These are phyloP conservation scores for Grus americana DNA, from an alignment of 2,113 vertebrate species.

Conservation along the genomic window DNA sequence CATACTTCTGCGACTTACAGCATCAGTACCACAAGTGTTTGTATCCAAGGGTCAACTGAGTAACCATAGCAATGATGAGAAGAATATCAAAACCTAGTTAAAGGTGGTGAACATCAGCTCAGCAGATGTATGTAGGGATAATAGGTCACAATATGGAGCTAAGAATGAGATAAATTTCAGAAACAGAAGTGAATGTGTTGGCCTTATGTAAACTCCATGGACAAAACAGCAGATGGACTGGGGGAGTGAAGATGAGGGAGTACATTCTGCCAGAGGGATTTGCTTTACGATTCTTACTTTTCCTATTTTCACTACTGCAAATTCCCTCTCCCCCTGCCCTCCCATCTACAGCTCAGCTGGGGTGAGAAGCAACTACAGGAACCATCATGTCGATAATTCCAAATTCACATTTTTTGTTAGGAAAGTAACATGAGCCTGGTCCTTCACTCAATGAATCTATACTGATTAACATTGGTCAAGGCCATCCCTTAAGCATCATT, in stretches of 20 bases:
- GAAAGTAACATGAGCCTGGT: not conserved
- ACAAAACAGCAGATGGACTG: slow-evolving; percentile 13
- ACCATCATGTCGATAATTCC: not conserved
- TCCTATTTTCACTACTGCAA: not conserved
- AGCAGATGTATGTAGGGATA: not conserved
- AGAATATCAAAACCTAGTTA: not conserved
- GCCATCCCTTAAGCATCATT: not conserved
- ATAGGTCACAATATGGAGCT: not conserved
- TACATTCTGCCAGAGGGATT: not conserved
- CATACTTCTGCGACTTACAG: not conserved
- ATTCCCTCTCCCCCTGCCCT: not conserved
- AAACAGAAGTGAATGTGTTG: not conserved
- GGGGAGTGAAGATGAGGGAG: not conserved
- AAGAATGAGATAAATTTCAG: not conserved
- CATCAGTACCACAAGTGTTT: not conserved
- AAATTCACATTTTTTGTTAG: not conserved
- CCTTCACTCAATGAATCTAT: not conserved
- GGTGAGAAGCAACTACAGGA: not conserved
- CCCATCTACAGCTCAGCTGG: not conserved
- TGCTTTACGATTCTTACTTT: not conserved
- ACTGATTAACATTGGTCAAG: not conserved
- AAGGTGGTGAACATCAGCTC: not conserved
- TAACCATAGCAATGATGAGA: not conserved
- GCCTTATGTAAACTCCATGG: not conserved
- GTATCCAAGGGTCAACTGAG: not conserved